Evolutionary conservation across 2,113 vertebrate species (phyloP).

Genomic region (Psophia crepitans): DNA sequence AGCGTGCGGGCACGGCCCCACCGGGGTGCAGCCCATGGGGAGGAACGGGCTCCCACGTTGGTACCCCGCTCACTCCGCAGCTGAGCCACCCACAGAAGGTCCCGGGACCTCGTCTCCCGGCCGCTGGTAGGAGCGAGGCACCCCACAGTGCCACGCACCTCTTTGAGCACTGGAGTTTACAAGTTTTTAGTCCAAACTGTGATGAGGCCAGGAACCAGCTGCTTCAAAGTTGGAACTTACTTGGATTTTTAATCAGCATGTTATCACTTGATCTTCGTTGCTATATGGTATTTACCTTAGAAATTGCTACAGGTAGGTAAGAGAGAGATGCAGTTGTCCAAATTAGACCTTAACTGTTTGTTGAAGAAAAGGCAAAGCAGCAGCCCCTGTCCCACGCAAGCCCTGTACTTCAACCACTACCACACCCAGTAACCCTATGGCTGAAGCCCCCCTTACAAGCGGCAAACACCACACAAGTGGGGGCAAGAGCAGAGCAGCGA

Average conservation of each 20-base stretch:
- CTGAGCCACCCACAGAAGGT: neutral
- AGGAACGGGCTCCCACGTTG: neutral
- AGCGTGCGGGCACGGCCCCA: too few species aligned
- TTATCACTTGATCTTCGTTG: neutral
- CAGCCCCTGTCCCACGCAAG: neutral
- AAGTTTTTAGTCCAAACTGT: neutral
- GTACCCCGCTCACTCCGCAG: neutral
- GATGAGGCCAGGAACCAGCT: neutral
- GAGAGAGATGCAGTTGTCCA: neutral
- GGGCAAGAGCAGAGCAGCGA: neutral
- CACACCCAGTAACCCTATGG: rapidly evolving
- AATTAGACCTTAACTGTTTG: neutral
- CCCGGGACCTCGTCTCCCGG: neutral
- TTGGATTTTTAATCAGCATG: rapidly evolving
- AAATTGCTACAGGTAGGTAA: neutral
- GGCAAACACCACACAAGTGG: neutral
- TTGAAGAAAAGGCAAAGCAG: neutral
- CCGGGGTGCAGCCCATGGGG: too few species aligned
- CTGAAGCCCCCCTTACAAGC: neutral
- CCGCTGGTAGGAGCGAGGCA: rapidly evolving
- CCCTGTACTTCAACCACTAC: neutral
- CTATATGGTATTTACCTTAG: neutral
- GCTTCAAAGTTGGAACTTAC: neutral
- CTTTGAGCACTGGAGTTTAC: neutral
- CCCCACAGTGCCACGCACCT: rapidly evolving